These are phyloP conservation scores for Semaprochilodus insignis DNA, from an alignment of 2,797 vertebrate species.

Conservation along the genomic window DNA sequence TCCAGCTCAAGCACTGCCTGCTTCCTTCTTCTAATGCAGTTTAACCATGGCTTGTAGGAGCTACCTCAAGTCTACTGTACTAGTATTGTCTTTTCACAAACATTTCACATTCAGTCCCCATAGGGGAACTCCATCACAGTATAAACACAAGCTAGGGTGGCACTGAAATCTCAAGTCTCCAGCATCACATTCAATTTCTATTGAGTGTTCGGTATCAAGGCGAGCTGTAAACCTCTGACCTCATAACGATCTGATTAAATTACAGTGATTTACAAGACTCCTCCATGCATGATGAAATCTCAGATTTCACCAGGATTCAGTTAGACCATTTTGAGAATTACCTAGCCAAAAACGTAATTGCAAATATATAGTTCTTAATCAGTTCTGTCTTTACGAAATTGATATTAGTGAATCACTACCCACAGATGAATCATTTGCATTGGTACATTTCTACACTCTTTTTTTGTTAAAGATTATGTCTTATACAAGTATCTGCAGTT, in stretches of 20 bases:
- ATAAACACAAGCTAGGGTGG: background rate
- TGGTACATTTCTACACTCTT: background rate
- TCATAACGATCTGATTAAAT: background rate
- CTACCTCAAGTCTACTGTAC: background rate
- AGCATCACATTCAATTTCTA: background rate
- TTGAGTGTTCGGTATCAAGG: background rate
- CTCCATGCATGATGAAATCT: background rate
- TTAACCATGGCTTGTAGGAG: background rate
- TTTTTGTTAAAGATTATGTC: no score
- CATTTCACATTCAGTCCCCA: background rate
- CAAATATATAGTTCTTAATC: background rate
- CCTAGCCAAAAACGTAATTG: no score
- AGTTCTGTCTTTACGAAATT: background rate
- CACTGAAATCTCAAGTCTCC: background rate
- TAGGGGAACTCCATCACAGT: background rate
- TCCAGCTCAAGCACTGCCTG: slow-evolving; percentile 15
- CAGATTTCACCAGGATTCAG: background rate
- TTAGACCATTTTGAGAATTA: background rate
- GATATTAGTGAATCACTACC: background rate
- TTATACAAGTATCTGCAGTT: background rate
- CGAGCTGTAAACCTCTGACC: background rate
- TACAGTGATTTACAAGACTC: background rate
- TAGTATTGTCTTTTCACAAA: background rate
- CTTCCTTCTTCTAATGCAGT: background rate
- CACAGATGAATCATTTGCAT: background rate